These are phyloP conservation scores for Trachemys scripta DNA, from an alignment of 2,113 vertebrate species.

Conservation along the genomic window DNA sequence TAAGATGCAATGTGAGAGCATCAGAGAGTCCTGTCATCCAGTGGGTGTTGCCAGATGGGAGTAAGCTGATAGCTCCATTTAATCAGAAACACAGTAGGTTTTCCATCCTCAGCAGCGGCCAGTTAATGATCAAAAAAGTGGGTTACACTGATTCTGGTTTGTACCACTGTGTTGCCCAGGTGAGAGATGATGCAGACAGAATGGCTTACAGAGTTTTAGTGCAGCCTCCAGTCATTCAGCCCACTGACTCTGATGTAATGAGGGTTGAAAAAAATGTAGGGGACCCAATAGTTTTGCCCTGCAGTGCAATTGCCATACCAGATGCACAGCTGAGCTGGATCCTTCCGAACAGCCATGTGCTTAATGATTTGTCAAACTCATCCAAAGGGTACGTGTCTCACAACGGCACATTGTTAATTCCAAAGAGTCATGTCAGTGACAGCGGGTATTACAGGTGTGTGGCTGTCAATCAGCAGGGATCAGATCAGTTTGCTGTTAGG, in stretches of 20 bases:
- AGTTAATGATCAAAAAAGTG: constrained; percentile 77
- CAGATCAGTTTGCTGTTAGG: constrained; percentile 81
- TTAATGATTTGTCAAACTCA: constrained; percentile 76
- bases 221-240: constrained; percentile 75
- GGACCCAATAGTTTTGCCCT: constrained; percentile 80
- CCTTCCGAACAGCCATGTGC: constrained; percentile 81
- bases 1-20: constrained; percentile 84
- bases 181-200: constrained; percentile 78
- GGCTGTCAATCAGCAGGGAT: constrained; percentile 87
- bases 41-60: constrained; percentile 89
- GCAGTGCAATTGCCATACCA: constrained; percentile 80
- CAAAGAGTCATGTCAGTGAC: constrained; percentile 78
- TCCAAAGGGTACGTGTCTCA: constrained; percentile 74
- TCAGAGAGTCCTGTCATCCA: constrained; percentile 80
- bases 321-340: constrained; percentile 91
- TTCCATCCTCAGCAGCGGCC: constrained; percentile 81
- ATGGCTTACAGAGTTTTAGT: constrained; percentile 82
- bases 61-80: constrained; percentile 78
- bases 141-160: constrained; percentile 83
- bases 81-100: constrained; percentile 75
- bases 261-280: constrained; percentile 78
- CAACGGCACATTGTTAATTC: constrained; percentile 86
- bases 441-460: constrained; percentile 90
- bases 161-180: constrained; percentile 87
- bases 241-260: constrained; percentile 56